Base-by-base conservation (phyloP, 2,797 vertebrate genomes). In the Aeoliscus strigatus region DNA sequence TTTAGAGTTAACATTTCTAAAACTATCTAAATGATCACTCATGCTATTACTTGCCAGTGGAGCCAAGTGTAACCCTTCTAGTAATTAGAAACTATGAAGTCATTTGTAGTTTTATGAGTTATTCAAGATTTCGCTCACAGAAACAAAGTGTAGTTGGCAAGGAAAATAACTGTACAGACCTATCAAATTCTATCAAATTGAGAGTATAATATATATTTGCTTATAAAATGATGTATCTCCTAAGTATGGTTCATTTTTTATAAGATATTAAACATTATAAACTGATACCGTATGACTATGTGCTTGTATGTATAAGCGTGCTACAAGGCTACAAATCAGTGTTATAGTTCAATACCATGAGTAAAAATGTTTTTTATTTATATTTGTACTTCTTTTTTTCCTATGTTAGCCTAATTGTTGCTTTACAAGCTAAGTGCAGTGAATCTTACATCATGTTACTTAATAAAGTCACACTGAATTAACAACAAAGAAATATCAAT, bases 201-300 rank as follows among this genome's bases (percentile, higher is more conserved):
- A 85, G 86, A 86, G 55, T 77, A 85, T 89, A 90, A 90, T 89
- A 89, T 89, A 90, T 89, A 81, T 88, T 88, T 87, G 70, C 77
- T 81, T 72, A 71, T 50, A 57, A 78, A 80, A 74, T 73, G 64
- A 76, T 87, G 72, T 87, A 86, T 83, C 76, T 70, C 55, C 65
- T 50, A 70, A 77, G 62, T 79, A 83, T 82, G 85, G 82, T 89
- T 88, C 79, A 79, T 36, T 80, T 86, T 75, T 62, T 44, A 42
- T 52, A 75, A 63, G 61, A 36, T 66, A 85, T 82, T 85, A 86
- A 88, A 78, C 49, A 72, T 42, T 65, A 71, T 65, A 70, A 62
- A 75, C 55, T 79, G 74, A 80, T 60, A 48, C 26, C 51, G 13
- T 66, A 54, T 46, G 9, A 1, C n/a, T 21, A 3, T 21, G 3